Base-by-base conservation (phyloP, 2,113 vertebrate genomes). In the Picathartes gymnocephalus region DNA sequence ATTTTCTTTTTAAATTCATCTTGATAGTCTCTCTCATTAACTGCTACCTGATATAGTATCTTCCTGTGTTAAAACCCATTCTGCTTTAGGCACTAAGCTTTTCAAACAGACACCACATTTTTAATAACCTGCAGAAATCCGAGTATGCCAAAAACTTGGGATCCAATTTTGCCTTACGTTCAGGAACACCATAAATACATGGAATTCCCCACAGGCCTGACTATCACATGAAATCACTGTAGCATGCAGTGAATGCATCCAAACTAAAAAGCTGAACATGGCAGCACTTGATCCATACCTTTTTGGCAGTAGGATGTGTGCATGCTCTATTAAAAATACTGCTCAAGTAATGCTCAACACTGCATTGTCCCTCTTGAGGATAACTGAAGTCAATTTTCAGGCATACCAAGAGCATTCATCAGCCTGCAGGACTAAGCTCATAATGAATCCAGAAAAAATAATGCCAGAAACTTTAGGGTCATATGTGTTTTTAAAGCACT, bases 181-280 rank as follows among this genome's bases (percentile, higher is more conserved):
- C 50, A 60, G 50, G 31, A 89, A n/a, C 22, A 48, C 45, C 61
- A 45, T 40, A 86, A 85, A 80, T 15, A 83, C 28, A 45, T 5
- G 25, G 69, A 91, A 77, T 45, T 81, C 70, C 40, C 54, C 4
- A 3, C 45, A 81, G 73, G 50, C 22, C 64, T 68, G 72, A 40
- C 28, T 33, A 77, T 10, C 0, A 0, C 45, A 61, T 11, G 37
- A 68, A 80, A 81, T 70, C 42, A 72, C 28, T 0, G 0, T 15
- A 81, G 35, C 33, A 54, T 15, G 40, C 61, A 82, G 11, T 10
- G 20, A 84, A 84, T 39, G 31, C 47, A 20, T 45, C 72, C 83
- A 50, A 50, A 68, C 20, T 9, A 8, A 48, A 65, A 84, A 64
- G 44, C 22, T 72, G n/a, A 42, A 33, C 14, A 24, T 24, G 40